phyloP scores from a whole-genome alignment of 2,797 vertebrate species.

The Notoglanidium macrostoma region DNA sequence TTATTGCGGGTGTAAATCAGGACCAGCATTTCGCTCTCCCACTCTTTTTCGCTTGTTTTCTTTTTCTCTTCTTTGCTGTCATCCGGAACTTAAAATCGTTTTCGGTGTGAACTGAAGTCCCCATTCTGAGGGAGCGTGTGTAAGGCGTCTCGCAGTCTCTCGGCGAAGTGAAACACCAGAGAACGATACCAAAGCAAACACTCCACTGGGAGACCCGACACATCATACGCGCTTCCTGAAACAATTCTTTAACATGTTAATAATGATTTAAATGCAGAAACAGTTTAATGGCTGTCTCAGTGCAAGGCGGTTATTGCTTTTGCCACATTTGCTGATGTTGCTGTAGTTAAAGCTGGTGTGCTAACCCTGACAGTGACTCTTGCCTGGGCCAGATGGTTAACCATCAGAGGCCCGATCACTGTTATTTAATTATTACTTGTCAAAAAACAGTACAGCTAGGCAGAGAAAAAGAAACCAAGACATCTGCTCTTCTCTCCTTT shows the following conservation, averaged over 20 bases:
- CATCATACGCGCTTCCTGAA: conserved; percentile 47
- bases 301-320: background rate
- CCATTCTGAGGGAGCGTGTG: conserved; percentile 37
- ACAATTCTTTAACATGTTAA: conserved; percentile 21
- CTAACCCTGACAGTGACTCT: background rate
- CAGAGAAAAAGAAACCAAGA: conserved; percentile 49
- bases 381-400: background rate
- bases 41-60: conserved; percentile 14
- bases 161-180: conserved; percentile 71
- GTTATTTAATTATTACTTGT: background rate
- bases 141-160: conserved; percentile 53
- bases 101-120: background rate
- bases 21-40: conserved; percentile 1
- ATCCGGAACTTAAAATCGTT: conserved; percentile 15
- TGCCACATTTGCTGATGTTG: background rate
- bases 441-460: conserved; percentile 1
- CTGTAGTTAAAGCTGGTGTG: background rate
- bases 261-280: background rate
- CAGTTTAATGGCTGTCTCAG: background rate
- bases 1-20: conserved; percentile 15
- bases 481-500: conserved; percentile 41
- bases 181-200: conserved; percentile 82
- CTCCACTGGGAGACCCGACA: conserved; percentile 60
- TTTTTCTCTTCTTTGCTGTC: conserved; percentile 37
- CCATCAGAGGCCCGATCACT: background rate